Conservation (phyloP, 1,140 invertebrate species). For the Drosophila miranda region DNA sequence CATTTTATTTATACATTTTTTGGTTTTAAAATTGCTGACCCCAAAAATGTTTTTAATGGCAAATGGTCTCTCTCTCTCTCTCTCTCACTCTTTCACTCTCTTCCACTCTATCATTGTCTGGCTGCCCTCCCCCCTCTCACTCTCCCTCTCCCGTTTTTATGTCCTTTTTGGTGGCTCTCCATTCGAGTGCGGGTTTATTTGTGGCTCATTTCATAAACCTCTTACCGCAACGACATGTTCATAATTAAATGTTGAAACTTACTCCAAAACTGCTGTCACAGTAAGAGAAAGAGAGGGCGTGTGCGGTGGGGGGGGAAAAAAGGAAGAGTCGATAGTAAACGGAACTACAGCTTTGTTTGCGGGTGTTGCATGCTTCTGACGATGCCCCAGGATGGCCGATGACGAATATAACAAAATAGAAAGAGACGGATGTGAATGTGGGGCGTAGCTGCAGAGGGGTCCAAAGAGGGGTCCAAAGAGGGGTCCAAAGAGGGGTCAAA, state of each 20-base stretch:
- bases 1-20: constrained; percentile 70
- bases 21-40: constrained; percentile 59
- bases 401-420: constrained; percentile 12
- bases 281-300: neutral
- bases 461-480: neutral
- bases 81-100: no score
- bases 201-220: constrained; percentile 70
- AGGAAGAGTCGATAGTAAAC: neutral
- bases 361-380: constrained; percentile 11
- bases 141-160: constrained; percentile 4
- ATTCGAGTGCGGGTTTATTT: constrained; percentile 40
- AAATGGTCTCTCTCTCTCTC: constrained; percentile 4
- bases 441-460: neutral
- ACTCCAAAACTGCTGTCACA: constrained; percentile 51
- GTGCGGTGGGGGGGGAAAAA: constrained; percentile 3
- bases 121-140: no score
- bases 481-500: neutral
- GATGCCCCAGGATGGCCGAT: constrained; percentile 4
- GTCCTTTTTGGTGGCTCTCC: constrained; percentile 44
- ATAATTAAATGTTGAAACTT: constrained; percentile 79
- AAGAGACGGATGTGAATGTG: neutral
- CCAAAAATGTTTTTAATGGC: constrained; percentile 46
- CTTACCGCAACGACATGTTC: constrained; percentile 75
- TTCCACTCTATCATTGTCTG: no score
- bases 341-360: constrained; percentile 26